Conservation (phyloP, 1,140 invertebrate genomes). For the Coenobita brevimanus region DNA sequence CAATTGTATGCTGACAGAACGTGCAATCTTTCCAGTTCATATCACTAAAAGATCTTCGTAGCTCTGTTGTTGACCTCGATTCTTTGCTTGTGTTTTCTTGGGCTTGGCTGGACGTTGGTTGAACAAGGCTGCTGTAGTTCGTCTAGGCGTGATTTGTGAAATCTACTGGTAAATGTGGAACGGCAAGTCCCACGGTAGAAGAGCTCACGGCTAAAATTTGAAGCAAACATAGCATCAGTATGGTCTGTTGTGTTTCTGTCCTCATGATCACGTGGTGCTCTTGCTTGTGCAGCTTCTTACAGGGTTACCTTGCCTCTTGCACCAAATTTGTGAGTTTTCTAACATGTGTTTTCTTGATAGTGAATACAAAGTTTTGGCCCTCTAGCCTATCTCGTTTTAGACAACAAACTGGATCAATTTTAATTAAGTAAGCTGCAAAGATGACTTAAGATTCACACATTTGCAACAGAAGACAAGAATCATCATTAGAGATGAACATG, state of each 20-base stretch:
- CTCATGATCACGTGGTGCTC: not conserved
- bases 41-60: slow-evolving; percentile 12
- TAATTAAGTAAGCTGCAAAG: too few relatives aligned
- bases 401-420: slow-evolving; percentile 31
- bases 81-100: slow-evolving; percentile 3
- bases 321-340: slow-evolving; percentile 19
- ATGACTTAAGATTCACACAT: not conserved
- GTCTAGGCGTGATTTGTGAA: not conserved
- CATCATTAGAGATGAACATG: too few relatives aligned
- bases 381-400: slow-evolving; percentile 21
- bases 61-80: slow-evolving; percentile 21
- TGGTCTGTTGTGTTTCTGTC: too few relatives aligned
- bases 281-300: not conserved
- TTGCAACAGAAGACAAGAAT: not conserved
- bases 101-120: not conserved
- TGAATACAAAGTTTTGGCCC: too few relatives aligned
- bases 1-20: not conserved
- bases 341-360: not conserved
- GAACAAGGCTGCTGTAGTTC: not conserved
- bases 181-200: slow-evolving; percentile 13
- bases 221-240: slow-evolving; percentile 10
- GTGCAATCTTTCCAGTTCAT: slow-evolving; percentile 2
- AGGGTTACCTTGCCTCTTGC: too few relatives aligned
- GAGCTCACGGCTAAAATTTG: not conserved
- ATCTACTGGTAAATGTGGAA: slow-evolving; percentile 20